Base-by-base conservation (phyloP, 92 coral and sea anemone genomes). In the Isaurus tuberculatus region DNA sequence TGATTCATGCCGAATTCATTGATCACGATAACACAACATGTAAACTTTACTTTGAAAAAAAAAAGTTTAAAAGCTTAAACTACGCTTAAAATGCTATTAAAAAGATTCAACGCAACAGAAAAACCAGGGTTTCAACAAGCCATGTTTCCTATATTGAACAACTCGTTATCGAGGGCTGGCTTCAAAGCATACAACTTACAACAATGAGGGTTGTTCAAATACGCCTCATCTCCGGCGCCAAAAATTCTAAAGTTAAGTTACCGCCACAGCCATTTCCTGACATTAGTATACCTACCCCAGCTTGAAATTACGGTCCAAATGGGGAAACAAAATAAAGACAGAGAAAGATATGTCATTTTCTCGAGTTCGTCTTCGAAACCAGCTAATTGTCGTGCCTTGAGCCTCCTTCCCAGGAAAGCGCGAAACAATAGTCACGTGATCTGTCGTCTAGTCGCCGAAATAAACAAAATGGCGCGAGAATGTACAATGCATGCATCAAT, bases 341-440 rank as follows among this genome's bases (percentile, higher is more conserved):
- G 4, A 71, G 77, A 71, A 10, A 22, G 46, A 71, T 26, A 37
- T 31, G 40, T 71, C 57, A 17, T 70, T 30, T 44, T 71, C 30
- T 29, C 46, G 46, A 40, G 1, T 40, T 40, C 11, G 7, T 40
- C 46, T 40, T 13, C 0, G 23, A 6, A 9, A 9, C n/a, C 57
- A 42, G 2, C 33, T 1, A 36, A 0, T 9, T 9, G 17, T 17
- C 6, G 22, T 5, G 25, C 34, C 43, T 32, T 37, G 11, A 25
- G 31, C 51, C 77, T 71, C 77, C 31, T 40, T 71, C 57, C 51
- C 77, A 19, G 28, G 68, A 63, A 26, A 27, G 10, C 14, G 10
- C 33, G n/a, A 30, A 65, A 4, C 69, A 28, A 63, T 63, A 17
- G 77, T 71, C 53, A 71, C 77, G 55, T 71, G 77, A 23, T n/a